These are phyloP conservation scores for Laterallus jamaicensis DNA, from an alignment of 2,113 vertebrate genomes.

Conservation along the genomic window DNA sequence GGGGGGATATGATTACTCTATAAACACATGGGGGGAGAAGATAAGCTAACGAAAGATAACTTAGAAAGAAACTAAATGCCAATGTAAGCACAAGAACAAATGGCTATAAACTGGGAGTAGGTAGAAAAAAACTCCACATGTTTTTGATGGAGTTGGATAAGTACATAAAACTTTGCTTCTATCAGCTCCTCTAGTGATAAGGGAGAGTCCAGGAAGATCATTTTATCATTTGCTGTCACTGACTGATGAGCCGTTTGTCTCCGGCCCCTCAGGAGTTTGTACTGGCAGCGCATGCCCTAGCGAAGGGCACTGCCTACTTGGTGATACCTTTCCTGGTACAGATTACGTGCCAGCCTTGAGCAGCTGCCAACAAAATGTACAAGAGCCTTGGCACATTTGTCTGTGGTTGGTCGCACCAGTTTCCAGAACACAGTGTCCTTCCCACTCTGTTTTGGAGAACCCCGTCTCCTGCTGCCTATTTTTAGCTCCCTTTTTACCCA, in stretches of 20 bases:
- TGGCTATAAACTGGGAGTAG: neutral
- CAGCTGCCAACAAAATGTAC: slow-evolving; percentile 34
- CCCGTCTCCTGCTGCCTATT: slow-evolving; percentile 37
- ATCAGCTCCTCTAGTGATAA: neutral
- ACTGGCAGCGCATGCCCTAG: neutral
- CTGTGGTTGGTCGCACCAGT: slow-evolving; percentile 12
- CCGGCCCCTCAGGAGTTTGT: neutral
- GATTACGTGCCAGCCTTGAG: slow-evolving; percentile 25
- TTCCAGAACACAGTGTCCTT: slow-evolving; percentile 64
- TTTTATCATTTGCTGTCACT: neutral
- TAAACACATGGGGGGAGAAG: neutral
- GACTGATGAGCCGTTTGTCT: neutral
- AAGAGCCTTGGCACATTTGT: slow-evolving; percentile 47
- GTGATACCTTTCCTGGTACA: slow-evolving; percentile 8
- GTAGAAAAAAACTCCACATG: neutral
- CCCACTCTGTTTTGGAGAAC: neutral
- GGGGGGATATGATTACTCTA: neutral
- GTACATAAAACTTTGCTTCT: neutral
- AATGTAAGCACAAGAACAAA: neutral
- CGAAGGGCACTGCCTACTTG: neutral
- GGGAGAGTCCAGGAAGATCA: neutral
- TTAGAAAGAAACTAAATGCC: neutral
- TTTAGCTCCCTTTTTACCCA: slow-evolving; percentile 41
- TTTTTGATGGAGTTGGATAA: neutral
- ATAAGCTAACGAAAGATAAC: neutral